Evolutionary conservation across 2,888 invertebrate species (phyloP), one percentile per base, ranked within the genome.

Genomic region (Macrophya annulata): DNA sequence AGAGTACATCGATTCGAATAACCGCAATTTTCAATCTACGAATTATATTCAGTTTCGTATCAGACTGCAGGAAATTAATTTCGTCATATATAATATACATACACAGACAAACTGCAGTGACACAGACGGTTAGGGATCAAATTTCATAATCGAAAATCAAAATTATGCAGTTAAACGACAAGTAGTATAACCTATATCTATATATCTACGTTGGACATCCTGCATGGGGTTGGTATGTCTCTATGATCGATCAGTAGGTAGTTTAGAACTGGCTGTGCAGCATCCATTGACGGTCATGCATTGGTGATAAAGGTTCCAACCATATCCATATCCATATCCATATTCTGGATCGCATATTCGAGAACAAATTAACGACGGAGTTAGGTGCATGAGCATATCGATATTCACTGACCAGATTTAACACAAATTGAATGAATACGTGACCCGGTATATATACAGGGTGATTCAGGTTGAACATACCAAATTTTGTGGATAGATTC

Each of bases 351-450:
- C 72, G 40, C 21, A n/a, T 45, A 74, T n/a, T 21, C 45, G 77
- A 12, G 31, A 31, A 55, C 17, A 37, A 55, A 55, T 77, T 77
- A 77, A 77, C 77, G 77, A 51, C 31, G 12, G 77, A 77, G 55
- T 15, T 15, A 55, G 55, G 55, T 45, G 74, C 45, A 45, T 5
- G 37, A 40, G 31, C 55, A 51, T 77, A 55, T 77, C 77, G 55
- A 77, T 77, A 77, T 77, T 55, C 77, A 55, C 77, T 10, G 55
- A 77, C 77, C 77, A 51, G 55, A 51, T 51, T 77, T 37, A 77
- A 77, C 77, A 55, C 55, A 40, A 55, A 77, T 77, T 77, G 51
- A 51, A 51, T 37, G 77, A 77, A 77, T 77, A 77, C 31, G 77
- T 77, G 77, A 77, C 55, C 51, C 31, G 55, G 55, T 55, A 55